phyloP scores from a whole-genome alignment of 2,888 invertebrate species.

The Leistus spinibarbis region DNA sequence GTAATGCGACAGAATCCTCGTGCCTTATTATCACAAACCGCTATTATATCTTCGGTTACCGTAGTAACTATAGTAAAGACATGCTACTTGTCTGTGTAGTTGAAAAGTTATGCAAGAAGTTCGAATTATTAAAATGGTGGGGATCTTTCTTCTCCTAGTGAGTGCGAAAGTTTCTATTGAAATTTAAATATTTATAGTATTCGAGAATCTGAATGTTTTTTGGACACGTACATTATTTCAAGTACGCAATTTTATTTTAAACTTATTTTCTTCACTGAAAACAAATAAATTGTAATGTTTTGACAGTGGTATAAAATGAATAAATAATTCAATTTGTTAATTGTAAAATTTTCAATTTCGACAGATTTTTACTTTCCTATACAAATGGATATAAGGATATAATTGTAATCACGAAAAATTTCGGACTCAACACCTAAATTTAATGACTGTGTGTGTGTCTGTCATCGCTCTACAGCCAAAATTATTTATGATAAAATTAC shows the following conservation, averaged over 20 bases:
- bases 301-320: too few species aligned
- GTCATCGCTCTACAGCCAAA: too few species aligned
- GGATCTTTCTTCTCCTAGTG: neutral
- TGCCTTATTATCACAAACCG: slow-evolving; percentile 6
- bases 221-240: neutral
- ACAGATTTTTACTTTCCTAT: too few species aligned
- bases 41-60: slow-evolving; percentile 8
- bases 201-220: neutral
- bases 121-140: slow-evolving; percentile 23
- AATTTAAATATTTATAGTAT: slow-evolving; percentile 19
- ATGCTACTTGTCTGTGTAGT: neutral
- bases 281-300: too few species aligned
- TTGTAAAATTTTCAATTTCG: too few species aligned
- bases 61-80: slow-evolving; percentile 1
- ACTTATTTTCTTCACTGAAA: neutral
- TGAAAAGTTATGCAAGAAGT: slow-evolving; percentile 7
- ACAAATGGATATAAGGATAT: too few species aligned
- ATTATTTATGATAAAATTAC: too few species aligned
- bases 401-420: too few species aligned
- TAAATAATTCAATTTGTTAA: too few species aligned
- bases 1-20: neutral
- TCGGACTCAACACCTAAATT: too few species aligned
- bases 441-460: too few species aligned
- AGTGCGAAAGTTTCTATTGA: slow-evolving; percentile 7
- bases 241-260: neutral